Evolutionary conservation across 2,888 invertebrate species (phyloP).

Genomic region (Cartodere bifasciata): DNA sequence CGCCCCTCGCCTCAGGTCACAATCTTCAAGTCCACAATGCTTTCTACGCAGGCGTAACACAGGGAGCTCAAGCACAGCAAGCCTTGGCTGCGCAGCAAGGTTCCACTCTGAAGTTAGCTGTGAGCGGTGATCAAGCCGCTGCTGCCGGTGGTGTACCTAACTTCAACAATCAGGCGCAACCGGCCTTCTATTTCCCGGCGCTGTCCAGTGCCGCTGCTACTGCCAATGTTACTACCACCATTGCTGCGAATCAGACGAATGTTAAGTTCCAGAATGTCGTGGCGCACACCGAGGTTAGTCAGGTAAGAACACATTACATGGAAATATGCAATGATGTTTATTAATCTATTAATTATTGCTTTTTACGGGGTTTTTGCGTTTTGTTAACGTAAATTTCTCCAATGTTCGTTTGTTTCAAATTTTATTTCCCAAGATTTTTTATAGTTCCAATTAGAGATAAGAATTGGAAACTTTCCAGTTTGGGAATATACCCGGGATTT

Average conservation of each 20-base stretch:
- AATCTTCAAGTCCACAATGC: constrained; percentile 36
- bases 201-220: constrained; percentile 34
- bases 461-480: too few relatives aligned
- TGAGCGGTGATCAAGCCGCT: constrained; percentile 17
- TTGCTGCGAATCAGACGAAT: constrained; percentile 22
- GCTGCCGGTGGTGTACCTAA: constrained; percentile 33
- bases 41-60: constrained; percentile 31
- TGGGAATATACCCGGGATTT: too few relatives aligned
- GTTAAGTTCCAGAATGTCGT: constrained; percentile 35
- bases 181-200: constrained; percentile 38
- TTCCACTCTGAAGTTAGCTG: constrained; percentile 25
- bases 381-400: too few relatives aligned
- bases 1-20: too few relatives aligned
- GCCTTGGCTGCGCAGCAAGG: constrained; percentile 25
- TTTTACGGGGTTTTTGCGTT: too few relatives aligned
- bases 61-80: constrained; percentile 7
- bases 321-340: too few relatives aligned
- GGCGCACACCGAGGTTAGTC: constrained; percentile 43
- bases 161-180: constrained; percentile 36
- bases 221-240: constrained; percentile 28
- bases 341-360: too few relatives aligned
- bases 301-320: too few relatives aligned
- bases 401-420: too few relatives aligned
- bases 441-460: too few relatives aligned
- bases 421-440: too few relatives aligned